Evolutionary conservation across 2,888 invertebrate species (phyloP).

Genomic region (Clitarchus hookeri): DNA sequence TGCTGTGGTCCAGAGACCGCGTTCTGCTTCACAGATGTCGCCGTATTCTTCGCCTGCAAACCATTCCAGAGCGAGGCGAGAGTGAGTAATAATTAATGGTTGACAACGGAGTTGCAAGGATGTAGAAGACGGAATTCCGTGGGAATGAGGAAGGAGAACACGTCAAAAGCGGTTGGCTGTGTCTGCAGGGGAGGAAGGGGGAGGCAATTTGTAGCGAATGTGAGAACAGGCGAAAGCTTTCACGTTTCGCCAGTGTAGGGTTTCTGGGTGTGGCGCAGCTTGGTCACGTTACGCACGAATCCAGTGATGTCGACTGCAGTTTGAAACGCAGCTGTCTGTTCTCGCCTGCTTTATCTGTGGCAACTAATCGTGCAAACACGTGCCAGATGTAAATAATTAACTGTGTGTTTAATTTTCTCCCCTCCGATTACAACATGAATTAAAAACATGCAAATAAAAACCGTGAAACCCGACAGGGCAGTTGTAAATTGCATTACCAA

Average conservation of each 20-base stretch:
- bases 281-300: neutral
- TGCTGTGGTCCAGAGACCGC: neutral
- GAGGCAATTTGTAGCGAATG: neutral
- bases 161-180: neutral
- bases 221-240: slow-evolving; percentile 2
- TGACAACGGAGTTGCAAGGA: neutral
- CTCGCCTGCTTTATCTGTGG: no score
- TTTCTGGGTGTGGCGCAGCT: neutral
- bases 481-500: no score
- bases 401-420: no score
- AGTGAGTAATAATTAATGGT: neutral
- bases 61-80: neutral
- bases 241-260: neutral
- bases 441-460: no score
- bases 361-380: no score
- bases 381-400: no score
- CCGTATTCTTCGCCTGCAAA: neutral
- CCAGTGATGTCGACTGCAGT: neutral
- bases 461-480: no score
- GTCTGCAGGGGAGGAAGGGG: neutral
- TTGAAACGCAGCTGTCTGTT: neutral
- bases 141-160: no score
- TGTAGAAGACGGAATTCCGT: neutral
- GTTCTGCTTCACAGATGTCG: neutral
- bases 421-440: no score